These are phyloP conservation scores for Napeogenes sylphis DNA, from an alignment of 2,888 invertebrate species.

Conservation along the genomic window DNA sequence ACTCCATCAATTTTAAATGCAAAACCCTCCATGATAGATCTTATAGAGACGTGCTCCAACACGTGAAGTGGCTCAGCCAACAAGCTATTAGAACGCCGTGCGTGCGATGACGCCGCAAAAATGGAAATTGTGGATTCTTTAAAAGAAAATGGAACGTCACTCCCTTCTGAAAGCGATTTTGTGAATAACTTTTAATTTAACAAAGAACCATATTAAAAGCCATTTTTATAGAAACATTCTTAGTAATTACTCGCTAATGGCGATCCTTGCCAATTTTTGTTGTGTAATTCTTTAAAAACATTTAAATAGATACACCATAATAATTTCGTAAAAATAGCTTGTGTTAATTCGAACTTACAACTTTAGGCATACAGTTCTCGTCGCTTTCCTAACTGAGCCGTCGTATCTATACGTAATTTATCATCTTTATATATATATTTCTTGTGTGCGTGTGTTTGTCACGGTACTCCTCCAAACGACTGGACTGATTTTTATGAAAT, in stretches of 20 bases:
- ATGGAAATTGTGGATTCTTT: conserved; percentile 52
- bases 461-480: too few species aligned
- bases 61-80: conserved; percentile 43
- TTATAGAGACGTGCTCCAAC: conserved; percentile 49
- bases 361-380: background rate
- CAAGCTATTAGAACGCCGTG: conserved; percentile 32
- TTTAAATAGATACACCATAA: too few species aligned
- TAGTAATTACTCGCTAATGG: conserved; percentile 15
- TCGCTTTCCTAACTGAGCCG: too few species aligned
- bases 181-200: conserved; percentile 29
- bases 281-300: background rate
- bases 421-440: too few species aligned
- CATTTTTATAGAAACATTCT: conserved; percentile 15
- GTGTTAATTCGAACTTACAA: background rate
- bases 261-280: conserved; percentile 1
- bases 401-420: too few species aligned
- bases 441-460: too few species aligned
- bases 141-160: conserved; percentile 34
- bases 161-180: conserved; percentile 28
- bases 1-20: conserved; percentile 50
- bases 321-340: too few species aligned
- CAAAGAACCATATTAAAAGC: conserved; percentile 10
- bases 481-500: too few species aligned
- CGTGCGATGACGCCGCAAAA: conserved; percentile 57
- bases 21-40: conserved; percentile 58